Base-by-base conservation (phyloP, 2,888 invertebrate species). In the Parnassius apollo region DNA sequence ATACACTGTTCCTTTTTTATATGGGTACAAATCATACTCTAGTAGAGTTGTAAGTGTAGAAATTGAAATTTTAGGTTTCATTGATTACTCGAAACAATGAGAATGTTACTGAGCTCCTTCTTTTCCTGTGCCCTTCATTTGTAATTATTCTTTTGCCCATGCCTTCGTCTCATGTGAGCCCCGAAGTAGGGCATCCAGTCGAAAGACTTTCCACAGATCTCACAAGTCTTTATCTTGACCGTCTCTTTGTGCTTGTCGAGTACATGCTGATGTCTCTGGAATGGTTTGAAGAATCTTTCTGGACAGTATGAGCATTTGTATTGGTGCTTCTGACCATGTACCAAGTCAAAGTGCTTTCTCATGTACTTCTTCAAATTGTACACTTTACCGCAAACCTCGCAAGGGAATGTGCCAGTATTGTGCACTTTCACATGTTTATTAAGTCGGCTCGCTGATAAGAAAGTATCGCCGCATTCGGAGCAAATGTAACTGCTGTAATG, bases 401-500 rank as follows among this genome's bases (percentile, higher is more conserved):
- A 93, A 0, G 81, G 80, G 64, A 74, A 88, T 2, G 77, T 81
- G 0, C 88, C 92, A 0, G 76, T 76, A 7, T 81, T 81, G 64
- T 93, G 93, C 0, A 83, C 86, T 57, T 83, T 78, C 0, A 81
- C 65, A 62, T 93, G 93, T 9, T 79, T 81, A 35, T 80, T 82
- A 0, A 86, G 54, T 0, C 88, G 66, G 0, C 48, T 66, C 0
- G 66, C 65, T 0, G 83, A 69, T 0, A 86, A 18, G 54, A 83
- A 90, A 0, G 83, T 75, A 2, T 84, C 85, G 0, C 88, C 90
- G 25, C 89, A 90, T 3, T 84, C 84, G 11, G 80, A 81, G 62
- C 89, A 90, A 0, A 89, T 82, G 42, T 84, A 87, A 22, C 89
- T 89, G 42, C 87, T 80, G 60, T 78, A 91, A 66, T 91, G 90